Base-by-base conservation (phyloP, 2,797 vertebrate genomes). In the Gymnocypris eckloni region DNA sequence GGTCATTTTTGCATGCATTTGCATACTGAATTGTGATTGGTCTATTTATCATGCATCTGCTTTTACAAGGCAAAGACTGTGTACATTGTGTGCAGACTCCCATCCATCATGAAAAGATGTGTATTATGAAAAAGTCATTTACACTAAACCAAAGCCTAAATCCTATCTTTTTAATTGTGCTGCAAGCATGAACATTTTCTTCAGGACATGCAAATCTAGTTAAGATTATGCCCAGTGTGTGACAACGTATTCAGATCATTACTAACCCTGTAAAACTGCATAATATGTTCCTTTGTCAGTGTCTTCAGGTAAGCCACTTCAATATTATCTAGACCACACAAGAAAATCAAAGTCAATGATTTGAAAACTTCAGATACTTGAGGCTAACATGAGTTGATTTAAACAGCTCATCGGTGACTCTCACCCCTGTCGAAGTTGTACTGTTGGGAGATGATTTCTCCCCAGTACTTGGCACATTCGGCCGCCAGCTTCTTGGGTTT, bases 401-500 rank as follows among this genome's bases (percentile, higher is more conserved):
- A 45, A 45, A 45, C 9, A 45, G 43, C 43, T 45, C 41, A 8
- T n/a, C 0, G 0, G 3, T 39, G 48, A 33, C 37, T 20, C 93
- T 96, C 93, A 99, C 98, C 98, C 97, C 98, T 95, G 94, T 99
- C 98, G 61, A 99, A 99, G 87, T 99, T 97, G 86, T 99, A 99
- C 91, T 99, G 98, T 94, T 99, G 98, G 52, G 97, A 99, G 94
- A 98, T 99, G 87, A 99, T 99, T 92, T 99, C 98, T 1, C 96
- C 96, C 98, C 98, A 99, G 87, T 99, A 98, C 91, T 99, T 99
- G 90, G 97, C 97, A 81, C 98, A 98, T 91, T 99, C 98, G 0
- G 98, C 98, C 0, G 97, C 97, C 50, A 99, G 94, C 90, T 99
- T 99, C 96, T 99, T 99, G 92, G 98, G 98, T 92, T 99, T 99